Percentiles rank a stretch among this genome's conserved stretches.
phyloP scores from a whole-genome alignment of 1,140 invertebrate genomes.

The Bombus confusus region DNA sequence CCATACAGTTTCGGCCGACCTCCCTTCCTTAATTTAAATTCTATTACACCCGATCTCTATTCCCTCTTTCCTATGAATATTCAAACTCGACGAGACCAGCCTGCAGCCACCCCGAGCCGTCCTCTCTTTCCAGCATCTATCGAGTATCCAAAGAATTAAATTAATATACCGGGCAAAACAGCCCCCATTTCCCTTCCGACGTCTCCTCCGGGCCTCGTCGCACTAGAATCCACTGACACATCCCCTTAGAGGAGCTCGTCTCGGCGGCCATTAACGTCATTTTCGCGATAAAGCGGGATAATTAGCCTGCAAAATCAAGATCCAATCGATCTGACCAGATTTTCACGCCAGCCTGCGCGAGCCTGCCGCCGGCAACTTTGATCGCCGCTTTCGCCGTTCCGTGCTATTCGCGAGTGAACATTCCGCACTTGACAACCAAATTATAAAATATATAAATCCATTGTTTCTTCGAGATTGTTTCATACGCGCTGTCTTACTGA shows the following conservation, averaged over 20 bases:
- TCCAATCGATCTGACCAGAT: slow-evolving; percentile 54
- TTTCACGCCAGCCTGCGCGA: slow-evolving; percentile 8
- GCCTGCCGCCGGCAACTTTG: no score
- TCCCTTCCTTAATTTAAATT: slow-evolving; percentile 81
- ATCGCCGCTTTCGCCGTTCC: no score
- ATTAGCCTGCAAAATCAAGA: slow-evolving; percentile 61
- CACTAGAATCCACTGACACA: slow-evolving; percentile 48
- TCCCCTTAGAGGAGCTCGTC: slow-evolving; percentile 70
- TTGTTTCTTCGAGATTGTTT: no score
- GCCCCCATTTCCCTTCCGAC: slow-evolving; percentile 52
- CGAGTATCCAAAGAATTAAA: slow-evolving; percentile 82
- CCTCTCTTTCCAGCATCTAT: slow-evolving; percentile 75
- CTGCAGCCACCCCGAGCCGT: slow-evolving; percentile 48
- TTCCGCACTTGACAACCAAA: no score
- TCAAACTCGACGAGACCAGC: slow-evolving; percentile 74
- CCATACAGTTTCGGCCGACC: slow-evolving; percentile 72
- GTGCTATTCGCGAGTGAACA: not conserved
- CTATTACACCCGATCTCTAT: slow-evolving; percentile 82
- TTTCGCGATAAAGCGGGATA: slow-evolving; percentile 59
- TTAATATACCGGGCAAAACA: slow-evolving; percentile 81
- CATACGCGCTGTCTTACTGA: no score
- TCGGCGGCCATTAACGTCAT: slow-evolving; percentile 75
- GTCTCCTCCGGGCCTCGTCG: slow-evolving; percentile 48
- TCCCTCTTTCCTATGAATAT: slow-evolving; percentile 82
- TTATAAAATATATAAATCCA: no score